phyloP scores from a whole-genome alignment of 2,797 vertebrate species.

The Scleropages formosus region DNA sequence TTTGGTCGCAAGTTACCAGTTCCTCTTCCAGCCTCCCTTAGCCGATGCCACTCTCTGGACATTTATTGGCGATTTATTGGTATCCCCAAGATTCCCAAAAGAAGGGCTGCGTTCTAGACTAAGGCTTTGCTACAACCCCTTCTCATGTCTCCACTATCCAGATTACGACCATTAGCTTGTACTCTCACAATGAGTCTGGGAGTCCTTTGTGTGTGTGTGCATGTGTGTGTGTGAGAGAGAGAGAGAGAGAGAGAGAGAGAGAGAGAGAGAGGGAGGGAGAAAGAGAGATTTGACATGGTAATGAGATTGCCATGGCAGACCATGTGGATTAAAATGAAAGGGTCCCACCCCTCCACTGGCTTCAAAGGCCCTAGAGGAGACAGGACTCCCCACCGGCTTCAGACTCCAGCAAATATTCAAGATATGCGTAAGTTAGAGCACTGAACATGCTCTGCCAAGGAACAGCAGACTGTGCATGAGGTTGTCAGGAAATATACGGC shows the following conservation, averaged over 20 bases:
- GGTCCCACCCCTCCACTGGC: not conserved
- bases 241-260: constrained; percentile 11
- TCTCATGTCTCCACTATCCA: not conserved
- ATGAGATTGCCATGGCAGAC: not conserved
- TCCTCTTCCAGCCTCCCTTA: not conserved
- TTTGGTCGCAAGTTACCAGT: not conserved
- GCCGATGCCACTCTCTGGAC: not conserved
- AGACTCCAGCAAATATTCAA: not conserved
- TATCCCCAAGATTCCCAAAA: no score
- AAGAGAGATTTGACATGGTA: constrained; percentile 13
- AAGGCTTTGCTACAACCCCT: not conserved
- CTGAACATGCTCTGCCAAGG: no score
- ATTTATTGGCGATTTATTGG: no score
- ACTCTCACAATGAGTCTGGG: not conserved
- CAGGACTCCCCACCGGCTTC: not conserved
- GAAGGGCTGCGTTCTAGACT: not conserved
- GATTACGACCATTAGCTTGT: constrained; percentile 11
- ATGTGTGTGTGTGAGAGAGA: not conserved
- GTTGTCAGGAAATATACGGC: not conserved
- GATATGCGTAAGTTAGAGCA: not conserved
- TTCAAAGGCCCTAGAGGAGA: not conserved
- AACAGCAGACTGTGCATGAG: not conserved
- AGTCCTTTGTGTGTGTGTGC: constrained; percentile 15
- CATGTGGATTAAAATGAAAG: not conserved
- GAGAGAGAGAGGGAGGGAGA: constrained; percentile 16